These are phyloP conservation scores for Drosophila hamatofila DNA, from an alignment of 2,888 invertebrate species.

Conservation along the genomic window DNA sequence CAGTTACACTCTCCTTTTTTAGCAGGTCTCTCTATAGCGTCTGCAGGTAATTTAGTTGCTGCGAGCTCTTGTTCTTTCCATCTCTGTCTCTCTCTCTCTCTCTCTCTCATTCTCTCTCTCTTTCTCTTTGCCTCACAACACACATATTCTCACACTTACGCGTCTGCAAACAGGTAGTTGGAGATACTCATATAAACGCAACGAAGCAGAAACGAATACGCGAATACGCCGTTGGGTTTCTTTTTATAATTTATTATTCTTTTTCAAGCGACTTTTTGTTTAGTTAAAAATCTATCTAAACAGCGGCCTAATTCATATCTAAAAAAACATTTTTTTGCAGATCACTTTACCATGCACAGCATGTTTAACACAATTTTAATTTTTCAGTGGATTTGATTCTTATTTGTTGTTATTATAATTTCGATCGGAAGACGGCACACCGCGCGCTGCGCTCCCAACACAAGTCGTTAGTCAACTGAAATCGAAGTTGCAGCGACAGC, in stretches of 20 bases:
- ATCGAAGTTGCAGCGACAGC: constrained; percentile 58
- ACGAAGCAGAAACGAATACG: constrained; percentile 67
- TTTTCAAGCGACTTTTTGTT: constrained; percentile 15
- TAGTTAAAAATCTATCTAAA: constrained; percentile 19
- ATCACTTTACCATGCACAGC: not conserved
- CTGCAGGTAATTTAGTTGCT: constrained; percentile 43
- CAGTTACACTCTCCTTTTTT: constrained; percentile 24
- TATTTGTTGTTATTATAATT: constrained; percentile 43
- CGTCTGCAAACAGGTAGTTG: constrained; percentile 69
- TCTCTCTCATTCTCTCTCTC: constrained; percentile 29
- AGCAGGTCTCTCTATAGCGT: constrained; percentile 35
- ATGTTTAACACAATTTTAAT: constrained; percentile 31
- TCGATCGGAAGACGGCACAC: constrained; percentile 36
- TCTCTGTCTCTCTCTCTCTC: constrained; percentile 34
- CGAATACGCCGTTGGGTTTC: constrained; percentile 57
- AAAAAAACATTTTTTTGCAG: not conserved
- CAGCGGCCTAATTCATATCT: not conserved
- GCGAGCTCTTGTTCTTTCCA: constrained; percentile 11
- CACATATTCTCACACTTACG: constrained; percentile 50
- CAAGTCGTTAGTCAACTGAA: constrained; percentile 70
- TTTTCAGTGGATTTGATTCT: constrained; percentile 33
- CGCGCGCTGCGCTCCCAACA: constrained; percentile 51
- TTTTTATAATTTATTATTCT: constrained; percentile 43
- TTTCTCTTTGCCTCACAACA: constrained; percentile 29
- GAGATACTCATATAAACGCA: constrained; percentile 50